Evolutionary conservation across 1,140 invertebrate genomes (phyloP), one percentile per base, ranked within the genome.

Genomic region (Asbolus verrucosus): DNA sequence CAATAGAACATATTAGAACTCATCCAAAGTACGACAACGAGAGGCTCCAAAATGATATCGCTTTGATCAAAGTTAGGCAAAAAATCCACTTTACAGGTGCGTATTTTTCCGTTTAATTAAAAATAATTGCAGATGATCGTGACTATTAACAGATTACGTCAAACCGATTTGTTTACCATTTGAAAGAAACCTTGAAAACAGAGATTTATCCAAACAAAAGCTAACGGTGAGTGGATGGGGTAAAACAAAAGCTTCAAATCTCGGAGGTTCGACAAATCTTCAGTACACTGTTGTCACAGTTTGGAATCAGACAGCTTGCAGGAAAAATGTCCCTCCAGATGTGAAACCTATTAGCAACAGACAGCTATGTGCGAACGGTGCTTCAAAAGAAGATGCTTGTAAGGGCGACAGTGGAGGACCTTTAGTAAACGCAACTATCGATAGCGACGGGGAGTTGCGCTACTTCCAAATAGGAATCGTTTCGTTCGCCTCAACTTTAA

Each of bases 21-120:
- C 85, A 86, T 67, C 65, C 77, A n/a, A 19, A 78, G 13, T 86
- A 85, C 81, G 90, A 88, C 70, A 87, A 89, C 60, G 83, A 85
- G 24, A 93, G 91, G 77, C 92, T 93, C 71, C 88, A 94, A 77
- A 90, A 94, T 78, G 93, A 95, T 74, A 91, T 94, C 60, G 92
- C 92, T 0, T 71, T 95, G 54, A 79, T 94, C 27, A 84, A 89
- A 16, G 84, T 94, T 0, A 91, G 91, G 72, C 87, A 90, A 69
- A 84, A 85, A 9, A 88, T 94, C 14, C 61, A 41, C 27, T 75
- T 75, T 43, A 74, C 72, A 31, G 71, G 77, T 76, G 62, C 13
- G 65, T 69, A 66, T 1, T 8, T 11, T 43, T 30, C 21, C 38
- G 9, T 31, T n/a, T n/a, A n/a, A n/a, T n/a, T n/a, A n/a, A n/a